Evolutionary conservation across 2,888 invertebrate species (phyloP).

Genomic region (Dynastes hyllus): DNA sequence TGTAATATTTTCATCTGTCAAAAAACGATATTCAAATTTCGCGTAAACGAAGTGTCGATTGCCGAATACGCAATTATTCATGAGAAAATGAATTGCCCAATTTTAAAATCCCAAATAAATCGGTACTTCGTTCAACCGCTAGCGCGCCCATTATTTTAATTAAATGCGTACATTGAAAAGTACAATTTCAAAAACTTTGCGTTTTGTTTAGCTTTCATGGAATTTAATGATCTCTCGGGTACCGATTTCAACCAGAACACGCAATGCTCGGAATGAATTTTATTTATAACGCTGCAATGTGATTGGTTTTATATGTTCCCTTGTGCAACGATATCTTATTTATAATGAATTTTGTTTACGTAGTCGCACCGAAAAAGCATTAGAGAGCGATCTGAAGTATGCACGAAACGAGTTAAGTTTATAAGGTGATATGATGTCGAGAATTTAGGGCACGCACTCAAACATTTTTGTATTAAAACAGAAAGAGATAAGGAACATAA

Average conservation of each 20-base stretch:
- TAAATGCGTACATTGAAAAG: neutral
- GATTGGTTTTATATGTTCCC: conserved; percentile 20
- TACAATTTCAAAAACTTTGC: conserved; percentile 8
- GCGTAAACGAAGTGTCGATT: conserved; percentile 1
- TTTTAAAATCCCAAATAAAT: conserved; percentile 2
- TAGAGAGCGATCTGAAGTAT: neutral
- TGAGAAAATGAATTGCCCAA: neutral
- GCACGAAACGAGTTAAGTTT: neutral
- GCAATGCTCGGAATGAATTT: neutral
- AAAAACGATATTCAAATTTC: neutral
- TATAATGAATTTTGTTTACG: conserved; percentile 30
- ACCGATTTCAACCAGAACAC: conserved; percentile 6
- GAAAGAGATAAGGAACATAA: too few relatives aligned
- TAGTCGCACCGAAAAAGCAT: neutral
- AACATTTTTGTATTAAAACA: too few relatives aligned
- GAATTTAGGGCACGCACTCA: too few relatives aligned
- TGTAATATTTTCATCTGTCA: conserved; percentile 2
- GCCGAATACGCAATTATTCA: neutral
- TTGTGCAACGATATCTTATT: conserved; percentile 25
- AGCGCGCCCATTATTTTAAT: neutral
- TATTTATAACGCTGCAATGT: conserved; percentile 25
- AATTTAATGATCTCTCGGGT: conserved; percentile 15
- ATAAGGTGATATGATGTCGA: neutral
- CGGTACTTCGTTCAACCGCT: neutral
- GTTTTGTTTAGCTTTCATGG: neutral